Conservation (phyloP, 37 sponge, comb jelly and placozoan species). For the Diacarnus erythraeanus region DNA sequence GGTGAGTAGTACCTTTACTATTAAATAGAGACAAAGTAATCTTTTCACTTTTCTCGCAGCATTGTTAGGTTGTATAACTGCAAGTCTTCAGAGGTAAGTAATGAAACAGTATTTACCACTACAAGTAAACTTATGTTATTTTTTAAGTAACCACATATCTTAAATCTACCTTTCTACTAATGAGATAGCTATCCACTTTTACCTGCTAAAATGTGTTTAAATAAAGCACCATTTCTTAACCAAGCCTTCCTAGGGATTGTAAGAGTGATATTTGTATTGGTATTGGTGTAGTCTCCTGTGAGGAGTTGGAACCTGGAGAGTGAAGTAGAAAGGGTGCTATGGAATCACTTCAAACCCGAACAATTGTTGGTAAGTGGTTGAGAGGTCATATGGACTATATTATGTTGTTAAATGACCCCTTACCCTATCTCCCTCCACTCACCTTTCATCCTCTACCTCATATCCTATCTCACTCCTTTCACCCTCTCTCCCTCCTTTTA, state of each 20-base stretch:
- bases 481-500: no score
- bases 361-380: constrained; percentile 65
- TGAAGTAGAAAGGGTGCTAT: constrained; percentile 90
- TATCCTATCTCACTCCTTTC: no score
- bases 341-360: constrained; percentile 86
- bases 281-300: constrained; percentile 2
- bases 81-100: constrained; percentile 37
- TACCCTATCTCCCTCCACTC: no score
- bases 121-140: not conserved
- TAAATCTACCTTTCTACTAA: not conserved
- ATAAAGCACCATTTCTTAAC: not conserved
- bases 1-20: constrained; percentile 19
- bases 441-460: no score
- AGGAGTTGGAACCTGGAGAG: constrained; percentile 74
- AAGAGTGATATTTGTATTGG: not conserved
- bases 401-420: not conserved
- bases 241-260: no score
- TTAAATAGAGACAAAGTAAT: not conserved
- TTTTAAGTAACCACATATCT: not conserved
- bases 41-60: constrained; percentile 7
- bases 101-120: no score
- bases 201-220: no score
- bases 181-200: no score
- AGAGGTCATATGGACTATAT: no score
- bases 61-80: constrained; percentile 53